phyloP scores from a whole-genome alignment of 2,888 invertebrate genomes.

The Drosophila ezoana region DNA sequence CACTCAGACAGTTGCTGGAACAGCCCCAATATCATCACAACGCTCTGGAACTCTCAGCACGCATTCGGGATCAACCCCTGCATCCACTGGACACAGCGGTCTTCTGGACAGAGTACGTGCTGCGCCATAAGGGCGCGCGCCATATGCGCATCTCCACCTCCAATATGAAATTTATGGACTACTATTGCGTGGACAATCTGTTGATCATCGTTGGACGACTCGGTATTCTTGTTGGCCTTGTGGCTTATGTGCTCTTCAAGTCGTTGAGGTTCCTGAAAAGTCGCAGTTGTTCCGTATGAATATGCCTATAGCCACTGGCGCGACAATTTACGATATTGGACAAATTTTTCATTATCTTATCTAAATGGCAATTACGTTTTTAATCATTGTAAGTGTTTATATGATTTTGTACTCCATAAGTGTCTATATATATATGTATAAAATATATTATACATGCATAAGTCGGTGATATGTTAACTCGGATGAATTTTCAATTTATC shows the following conservation, averaged over 20 bases:
- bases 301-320: background rate
- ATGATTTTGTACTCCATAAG: conserved; percentile 1
- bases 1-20: conserved; percentile 58
- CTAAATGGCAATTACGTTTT: conserved; percentile 2
- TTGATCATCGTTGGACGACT: conserved; percentile 53
- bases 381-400: conserved; percentile 10
- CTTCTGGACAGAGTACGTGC: conserved; percentile 83
- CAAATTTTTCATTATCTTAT: conserved; percentile 22
- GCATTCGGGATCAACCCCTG: conserved; percentile 79
- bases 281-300: too few species aligned
- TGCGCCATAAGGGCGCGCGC: conserved; percentile 81
- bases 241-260: conserved; percentile 33
- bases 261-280: background rate
- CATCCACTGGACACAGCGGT: conserved; percentile 77
- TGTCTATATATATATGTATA: background rate
- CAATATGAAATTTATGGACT: conserved; percentile 75
- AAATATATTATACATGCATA: background rate
- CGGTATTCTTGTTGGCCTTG: conserved; percentile 1
- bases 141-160: conserved; percentile 76
- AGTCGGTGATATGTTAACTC: too few species aligned
- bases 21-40: conserved; percentile 54
- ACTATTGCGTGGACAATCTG: conserved; percentile 73
- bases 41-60: conserved; percentile 57
- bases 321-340: background rate
- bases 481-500: too few species aligned